A percentile compares a stretch with the other conserved stretches of the same genome.
phyloP scores from a whole-genome alignment of 2,888 invertebrate genomes.

The Coelogynopora nodosa region DNA sequence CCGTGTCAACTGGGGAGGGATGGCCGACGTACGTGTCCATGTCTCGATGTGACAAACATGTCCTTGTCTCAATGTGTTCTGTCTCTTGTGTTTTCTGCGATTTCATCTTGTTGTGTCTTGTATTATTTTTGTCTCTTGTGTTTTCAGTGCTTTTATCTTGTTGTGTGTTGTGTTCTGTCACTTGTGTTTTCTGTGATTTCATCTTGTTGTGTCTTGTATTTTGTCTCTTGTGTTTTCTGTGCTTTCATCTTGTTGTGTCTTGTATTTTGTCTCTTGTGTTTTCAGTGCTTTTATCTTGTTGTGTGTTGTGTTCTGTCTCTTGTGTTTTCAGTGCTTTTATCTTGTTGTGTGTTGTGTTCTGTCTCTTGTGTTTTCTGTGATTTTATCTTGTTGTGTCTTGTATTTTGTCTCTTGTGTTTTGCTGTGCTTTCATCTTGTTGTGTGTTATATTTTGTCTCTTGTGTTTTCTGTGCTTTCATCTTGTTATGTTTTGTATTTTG shows the following conservation, averaged over 20 bases:
- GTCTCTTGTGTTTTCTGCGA: background rate
- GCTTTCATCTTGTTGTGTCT: too few species aligned
- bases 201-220: background rate
- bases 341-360: background rate
- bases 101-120: background rate
- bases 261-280: too few species aligned
- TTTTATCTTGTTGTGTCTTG: background rate
- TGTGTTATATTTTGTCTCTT: background rate
- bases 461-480: background rate
- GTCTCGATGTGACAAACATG: too few species aligned
- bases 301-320: too few species aligned
- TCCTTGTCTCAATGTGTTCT: too few species aligned
- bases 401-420: background rate
- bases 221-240: background rate
- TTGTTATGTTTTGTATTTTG: background rate
- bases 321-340: background rate
- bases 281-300: too few species aligned
- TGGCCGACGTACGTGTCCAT: slow-evolving; percentile 93
- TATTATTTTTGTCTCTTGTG: background rate
- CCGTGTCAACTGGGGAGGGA: slow-evolving; percentile 98
- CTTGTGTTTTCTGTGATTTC: background rate
- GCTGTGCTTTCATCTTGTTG: background rate
- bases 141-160: background rate
- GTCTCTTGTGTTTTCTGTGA: background rate
- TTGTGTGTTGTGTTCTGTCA: background rate